Percentiles rank a stretch among this genome's conserved stretches.
Evolutionary conservation across 2,888 invertebrate species (phyloP).

Genomic region (Cataglyphis albicans): DNA sequence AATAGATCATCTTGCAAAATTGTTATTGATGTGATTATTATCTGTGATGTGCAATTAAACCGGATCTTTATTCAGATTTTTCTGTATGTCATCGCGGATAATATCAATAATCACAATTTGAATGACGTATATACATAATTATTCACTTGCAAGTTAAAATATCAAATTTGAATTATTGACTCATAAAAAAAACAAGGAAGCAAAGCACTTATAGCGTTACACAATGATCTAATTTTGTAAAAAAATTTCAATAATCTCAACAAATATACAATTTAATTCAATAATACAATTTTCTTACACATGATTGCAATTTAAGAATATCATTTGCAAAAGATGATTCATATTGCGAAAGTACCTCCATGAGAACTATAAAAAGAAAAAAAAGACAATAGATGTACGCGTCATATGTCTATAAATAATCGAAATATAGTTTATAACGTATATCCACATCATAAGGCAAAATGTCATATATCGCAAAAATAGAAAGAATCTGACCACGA

Average conservation of each 20-base stretch:
- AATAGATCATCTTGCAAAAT: slow-evolving; percentile 74
- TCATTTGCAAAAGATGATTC: not conserved
- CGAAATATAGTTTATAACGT: slow-evolving; percentile 2
- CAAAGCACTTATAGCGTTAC: not conserved
- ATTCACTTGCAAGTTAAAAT: not conserved
- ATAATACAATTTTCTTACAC: not conserved
- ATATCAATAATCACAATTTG: too few relatives aligned
- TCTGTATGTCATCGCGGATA: too few relatives aligned
- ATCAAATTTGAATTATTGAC: not conserved
- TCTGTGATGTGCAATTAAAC: not conserved
- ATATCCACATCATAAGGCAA: not conserved
- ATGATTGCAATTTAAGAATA: not conserved
- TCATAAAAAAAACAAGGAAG: not conserved
- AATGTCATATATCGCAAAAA: not conserved
- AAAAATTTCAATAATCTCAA: not conserved
- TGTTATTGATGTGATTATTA: slow-evolving; percentile 60
- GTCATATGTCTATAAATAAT: slow-evolving; percentile 22
- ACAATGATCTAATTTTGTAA: not conserved
- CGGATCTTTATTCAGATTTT: not conserved
- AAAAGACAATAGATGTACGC: not conserved
- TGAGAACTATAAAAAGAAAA: slow-evolving; percentile 10
- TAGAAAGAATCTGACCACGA: slow-evolving; percentile 1
- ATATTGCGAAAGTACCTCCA: not conserved
- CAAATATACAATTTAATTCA: not conserved
- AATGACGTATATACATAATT: not conserved